A percentile compares a stretch with the other conserved stretches of the same genome.
These are phyloP conservation scores for Panopea generosa DNA, from an alignment of 2,888 invertebrate genomes.

Conservation along the genomic window DNA sequence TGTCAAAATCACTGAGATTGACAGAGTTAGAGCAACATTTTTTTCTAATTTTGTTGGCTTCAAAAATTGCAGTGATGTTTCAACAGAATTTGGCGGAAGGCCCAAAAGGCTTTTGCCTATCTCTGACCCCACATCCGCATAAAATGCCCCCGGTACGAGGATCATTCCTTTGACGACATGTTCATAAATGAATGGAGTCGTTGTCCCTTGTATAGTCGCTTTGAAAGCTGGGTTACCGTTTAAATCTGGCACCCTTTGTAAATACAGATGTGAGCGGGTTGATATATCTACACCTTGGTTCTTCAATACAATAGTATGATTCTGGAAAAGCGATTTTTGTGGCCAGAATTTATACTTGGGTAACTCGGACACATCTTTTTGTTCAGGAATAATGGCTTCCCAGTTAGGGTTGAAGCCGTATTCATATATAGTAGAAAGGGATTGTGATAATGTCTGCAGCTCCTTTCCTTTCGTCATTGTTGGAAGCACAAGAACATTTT, in stretches of 20 bases:
- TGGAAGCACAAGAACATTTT: conserved; percentile 5
- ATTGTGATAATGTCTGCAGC: not conserved
- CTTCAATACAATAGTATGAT: not conserved
- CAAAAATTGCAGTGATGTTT: conserved; percentile 8
- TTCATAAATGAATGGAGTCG: conserved; percentile 34
- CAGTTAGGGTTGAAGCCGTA: conserved; percentile 6
- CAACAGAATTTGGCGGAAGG: not conserved
- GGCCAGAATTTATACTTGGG: conserved; percentile 6
- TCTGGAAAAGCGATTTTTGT: not conserved
- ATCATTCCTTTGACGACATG: conserved; percentile 30
- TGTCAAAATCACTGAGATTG: not conserved
- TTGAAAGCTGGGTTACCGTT: not conserved
- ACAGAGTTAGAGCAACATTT: not conserved
- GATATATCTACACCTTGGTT: not conserved
- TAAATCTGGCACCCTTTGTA: not conserved
- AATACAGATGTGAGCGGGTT: not conserved
- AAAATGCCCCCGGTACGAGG: conserved; percentile 51
- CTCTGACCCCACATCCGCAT: conserved; percentile 68
- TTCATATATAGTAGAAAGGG: conserved; percentile 6
- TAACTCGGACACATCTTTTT: not conserved
- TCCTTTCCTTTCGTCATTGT: conserved; percentile 22
- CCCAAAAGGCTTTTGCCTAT: conserved; percentile 28
- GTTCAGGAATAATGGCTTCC: not conserved
- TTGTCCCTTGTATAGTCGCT: not conserved
- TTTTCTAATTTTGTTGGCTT: not conserved